These are phyloP conservation scores for Nasonovia ribisnigri DNA, from an alignment of 2,888 invertebrate genomes.

Conservation along the genomic window DNA sequence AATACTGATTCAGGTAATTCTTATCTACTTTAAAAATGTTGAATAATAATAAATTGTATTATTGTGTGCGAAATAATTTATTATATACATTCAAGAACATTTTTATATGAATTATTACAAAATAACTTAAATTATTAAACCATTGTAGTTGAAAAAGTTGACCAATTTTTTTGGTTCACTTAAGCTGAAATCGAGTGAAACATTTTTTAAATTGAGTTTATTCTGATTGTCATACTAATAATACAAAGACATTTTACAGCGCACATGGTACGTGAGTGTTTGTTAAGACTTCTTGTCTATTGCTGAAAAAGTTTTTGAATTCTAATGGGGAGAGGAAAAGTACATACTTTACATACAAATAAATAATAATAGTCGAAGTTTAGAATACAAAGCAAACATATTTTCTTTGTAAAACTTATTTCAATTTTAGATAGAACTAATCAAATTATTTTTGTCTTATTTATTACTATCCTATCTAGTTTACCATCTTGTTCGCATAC, in stretches of 20 bases:
- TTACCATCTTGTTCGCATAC: not conserved
- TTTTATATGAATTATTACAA: not conserved
- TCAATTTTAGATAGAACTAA: not conserved
- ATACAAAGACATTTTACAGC: not conserved
- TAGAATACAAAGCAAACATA: not conserved
- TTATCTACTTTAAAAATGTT: not conserved
- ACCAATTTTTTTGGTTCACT: not conserved
- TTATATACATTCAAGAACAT: not conserved
- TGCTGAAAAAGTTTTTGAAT: conserved; percentile 13
- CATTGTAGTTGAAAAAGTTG: not conserved
- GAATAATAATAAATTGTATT: not conserved
- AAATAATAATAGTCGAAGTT: not conserved
- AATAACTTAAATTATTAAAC: not conserved
- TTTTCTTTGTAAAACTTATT: not conserved
- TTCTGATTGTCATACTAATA: not conserved
- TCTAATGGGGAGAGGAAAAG: not conserved
- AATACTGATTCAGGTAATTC: not conserved
- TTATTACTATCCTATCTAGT: not conserved
- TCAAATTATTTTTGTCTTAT: not conserved
- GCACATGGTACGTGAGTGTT: not conserved
- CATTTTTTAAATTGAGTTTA: conserved; percentile 8
- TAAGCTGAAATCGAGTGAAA: not conserved
- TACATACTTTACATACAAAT: not conserved
- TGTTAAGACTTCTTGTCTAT: not conserved
- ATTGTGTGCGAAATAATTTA: not conserved